These are phyloP conservation scores for Coptotermes formosanus DNA, from an alignment of 1,140 invertebrate genomes.

Conservation along the genomic window DNA sequence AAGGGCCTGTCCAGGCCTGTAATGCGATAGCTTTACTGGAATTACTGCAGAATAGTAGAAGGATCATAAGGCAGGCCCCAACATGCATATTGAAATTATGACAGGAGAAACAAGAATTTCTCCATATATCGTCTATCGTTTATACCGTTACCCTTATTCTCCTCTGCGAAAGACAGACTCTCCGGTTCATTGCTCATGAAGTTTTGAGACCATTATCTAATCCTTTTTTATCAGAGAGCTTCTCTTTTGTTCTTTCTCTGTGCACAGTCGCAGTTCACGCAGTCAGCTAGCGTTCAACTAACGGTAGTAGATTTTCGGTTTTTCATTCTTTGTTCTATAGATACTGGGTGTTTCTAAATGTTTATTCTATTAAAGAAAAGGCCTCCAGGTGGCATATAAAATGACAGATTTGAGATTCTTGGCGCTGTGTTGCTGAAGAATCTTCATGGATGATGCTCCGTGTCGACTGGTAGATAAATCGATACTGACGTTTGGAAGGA, in stretches of 20 bases:
- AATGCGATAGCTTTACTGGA: no score
- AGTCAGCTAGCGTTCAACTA: not conserved
- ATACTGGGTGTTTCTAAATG: not conserved
- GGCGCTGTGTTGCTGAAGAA: no score
- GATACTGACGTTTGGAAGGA: no score
- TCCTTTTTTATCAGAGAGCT: no score
- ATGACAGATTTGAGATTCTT: no score
- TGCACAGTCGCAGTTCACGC: not conserved
- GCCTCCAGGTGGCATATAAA: no score
- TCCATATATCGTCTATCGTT: not conserved
- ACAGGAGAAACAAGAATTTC: not conserved
- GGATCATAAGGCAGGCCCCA: not conserved
- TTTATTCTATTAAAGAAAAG: not conserved
- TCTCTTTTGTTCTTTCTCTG: not conserved
- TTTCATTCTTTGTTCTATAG: slow-evolving; percentile 6
- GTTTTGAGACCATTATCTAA: no score
- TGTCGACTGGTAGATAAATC: no score
- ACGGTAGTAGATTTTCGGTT: not conserved
- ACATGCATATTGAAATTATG: not conserved
- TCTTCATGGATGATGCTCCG: no score
- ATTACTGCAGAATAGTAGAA: no score
- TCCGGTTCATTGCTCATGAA: no score
- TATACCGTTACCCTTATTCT: not conserved
- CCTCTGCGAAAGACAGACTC: not conserved
- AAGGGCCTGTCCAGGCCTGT: no score